Conservation (phyloP, 2,888 invertebrate genomes). For the Hymenopus coronatus region DNA sequence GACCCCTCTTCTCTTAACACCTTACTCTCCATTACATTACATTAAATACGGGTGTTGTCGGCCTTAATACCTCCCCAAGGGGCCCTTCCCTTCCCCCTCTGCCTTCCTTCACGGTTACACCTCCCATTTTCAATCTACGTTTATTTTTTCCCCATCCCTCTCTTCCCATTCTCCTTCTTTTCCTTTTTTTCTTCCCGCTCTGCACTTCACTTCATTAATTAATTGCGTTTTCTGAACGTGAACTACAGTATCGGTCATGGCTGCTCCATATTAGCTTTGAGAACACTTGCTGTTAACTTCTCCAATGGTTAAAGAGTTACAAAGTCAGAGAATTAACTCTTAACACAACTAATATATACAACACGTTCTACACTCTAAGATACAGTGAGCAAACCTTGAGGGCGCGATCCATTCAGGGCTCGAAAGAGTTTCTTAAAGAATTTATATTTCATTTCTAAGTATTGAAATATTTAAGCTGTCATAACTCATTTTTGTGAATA, state of each 20-base stretch:
- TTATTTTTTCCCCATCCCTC: conserved; percentile 9
- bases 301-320: not conserved
- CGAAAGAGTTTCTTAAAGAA: no score
- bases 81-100: conserved; percentile 18
- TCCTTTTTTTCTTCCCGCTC: conserved; percentile 9
- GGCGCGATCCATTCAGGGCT: no score
- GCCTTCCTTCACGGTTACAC: not conserved
- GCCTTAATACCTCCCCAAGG: conserved; percentile 33
- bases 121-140: not conserved
- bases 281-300: not conserved
- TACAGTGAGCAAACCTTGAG: no score
- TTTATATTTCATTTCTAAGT: no score
- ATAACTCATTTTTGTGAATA: no score
- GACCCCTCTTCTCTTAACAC: not conserved
- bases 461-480: no score
- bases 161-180: not conserved
- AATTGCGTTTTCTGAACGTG: conserved; percentile 35
- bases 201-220: conserved; percentile 36
- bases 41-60: conserved; percentile 35
- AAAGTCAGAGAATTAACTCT: not conserved
- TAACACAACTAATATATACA: not conserved
- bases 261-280: not conserved
- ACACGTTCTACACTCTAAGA: no score
- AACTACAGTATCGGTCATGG: not conserved
- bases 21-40: conserved; percentile 33